These are phyloP conservation scores for Gopherus evgoodei DNA, from an alignment of 2,113 vertebrate species.

Conservation along the genomic window DNA sequence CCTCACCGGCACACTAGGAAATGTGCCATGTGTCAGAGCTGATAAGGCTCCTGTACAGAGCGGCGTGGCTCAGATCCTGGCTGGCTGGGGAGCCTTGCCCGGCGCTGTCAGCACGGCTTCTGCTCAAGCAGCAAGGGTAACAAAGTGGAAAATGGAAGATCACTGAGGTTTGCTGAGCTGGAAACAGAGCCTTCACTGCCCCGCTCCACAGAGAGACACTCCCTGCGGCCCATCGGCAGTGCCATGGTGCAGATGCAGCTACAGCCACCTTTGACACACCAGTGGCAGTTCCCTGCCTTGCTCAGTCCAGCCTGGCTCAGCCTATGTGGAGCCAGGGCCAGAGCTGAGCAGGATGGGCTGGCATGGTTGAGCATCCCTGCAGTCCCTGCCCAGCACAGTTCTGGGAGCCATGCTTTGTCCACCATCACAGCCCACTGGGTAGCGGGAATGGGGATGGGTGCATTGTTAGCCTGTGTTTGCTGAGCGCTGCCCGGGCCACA, in stretches of 20 bases:
- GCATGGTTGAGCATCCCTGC: neutral
- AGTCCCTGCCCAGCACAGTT: neutral
- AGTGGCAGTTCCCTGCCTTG: neutral
- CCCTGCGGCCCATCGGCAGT: neutral
- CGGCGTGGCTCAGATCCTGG: neutral
- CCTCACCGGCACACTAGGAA: neutral
- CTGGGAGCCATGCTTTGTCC: neutral
- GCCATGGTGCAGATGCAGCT: neutral
- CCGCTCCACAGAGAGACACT: neutral
- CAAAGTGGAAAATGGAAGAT: constrained; percentile 29
- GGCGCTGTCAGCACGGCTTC: neutral
- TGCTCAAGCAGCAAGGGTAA: neutral
- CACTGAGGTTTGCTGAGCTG: neutral
- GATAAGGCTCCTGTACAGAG: constrained; percentile 2
- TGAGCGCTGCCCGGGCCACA: neutral
- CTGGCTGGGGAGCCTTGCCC: neutral
- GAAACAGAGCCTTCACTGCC: neutral
- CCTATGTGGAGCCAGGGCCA: neutral
- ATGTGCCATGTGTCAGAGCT: neutral
- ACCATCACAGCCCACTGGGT: neutral
- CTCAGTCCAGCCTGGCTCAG: neutral
- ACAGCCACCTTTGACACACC: neutral
- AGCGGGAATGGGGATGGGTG: neutral
- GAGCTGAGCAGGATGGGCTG: neutral
- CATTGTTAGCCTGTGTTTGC: neutral